Conservation (phyloP, 2,113 vertebrate genomes). For the Pseudorectes ferrugineus region DNA sequence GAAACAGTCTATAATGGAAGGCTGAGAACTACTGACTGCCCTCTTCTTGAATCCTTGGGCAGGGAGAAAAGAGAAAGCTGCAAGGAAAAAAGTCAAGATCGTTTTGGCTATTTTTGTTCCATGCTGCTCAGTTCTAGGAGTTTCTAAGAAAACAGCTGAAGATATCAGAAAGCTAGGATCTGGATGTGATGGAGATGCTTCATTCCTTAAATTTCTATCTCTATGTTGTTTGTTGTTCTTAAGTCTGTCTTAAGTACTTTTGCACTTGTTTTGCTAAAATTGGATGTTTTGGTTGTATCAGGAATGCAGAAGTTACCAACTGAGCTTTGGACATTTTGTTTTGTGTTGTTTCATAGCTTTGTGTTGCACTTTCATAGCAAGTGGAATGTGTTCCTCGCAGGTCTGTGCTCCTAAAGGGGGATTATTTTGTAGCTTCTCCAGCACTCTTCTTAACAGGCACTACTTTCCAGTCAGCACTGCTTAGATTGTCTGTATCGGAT, state of each 20-base stretch:
- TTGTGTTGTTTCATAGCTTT: background rate
- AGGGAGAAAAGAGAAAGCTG: background rate
- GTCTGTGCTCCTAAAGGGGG: background rate
- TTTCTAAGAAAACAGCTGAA: slow-evolving; percentile 20
- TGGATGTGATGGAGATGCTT: background rate
- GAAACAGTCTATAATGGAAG: background rate
- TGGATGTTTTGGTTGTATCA: background rate
- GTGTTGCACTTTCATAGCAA: background rate
- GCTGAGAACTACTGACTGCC: background rate
- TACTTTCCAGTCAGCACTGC: background rate
- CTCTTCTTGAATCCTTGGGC: background rate
- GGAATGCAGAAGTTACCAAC: background rate
- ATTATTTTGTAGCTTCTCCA: background rate
- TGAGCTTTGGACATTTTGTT: background rate
- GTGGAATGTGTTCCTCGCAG: background rate
- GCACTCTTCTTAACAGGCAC: background rate
- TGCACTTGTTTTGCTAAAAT: background rate
- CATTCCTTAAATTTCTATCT: background rate
- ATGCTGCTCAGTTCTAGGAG: background rate
- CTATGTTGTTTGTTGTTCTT: background rate
- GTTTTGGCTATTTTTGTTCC: background rate
- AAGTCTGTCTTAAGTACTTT: background rate
- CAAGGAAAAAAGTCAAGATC: background rate
- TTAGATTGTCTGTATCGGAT: background rate
- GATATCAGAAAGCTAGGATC: background rate